These are phyloP conservation scores for Mesochorus sp. DNA, from an alignment of 2,888 invertebrate genomes.

Conservation along the genomic window DNA sequence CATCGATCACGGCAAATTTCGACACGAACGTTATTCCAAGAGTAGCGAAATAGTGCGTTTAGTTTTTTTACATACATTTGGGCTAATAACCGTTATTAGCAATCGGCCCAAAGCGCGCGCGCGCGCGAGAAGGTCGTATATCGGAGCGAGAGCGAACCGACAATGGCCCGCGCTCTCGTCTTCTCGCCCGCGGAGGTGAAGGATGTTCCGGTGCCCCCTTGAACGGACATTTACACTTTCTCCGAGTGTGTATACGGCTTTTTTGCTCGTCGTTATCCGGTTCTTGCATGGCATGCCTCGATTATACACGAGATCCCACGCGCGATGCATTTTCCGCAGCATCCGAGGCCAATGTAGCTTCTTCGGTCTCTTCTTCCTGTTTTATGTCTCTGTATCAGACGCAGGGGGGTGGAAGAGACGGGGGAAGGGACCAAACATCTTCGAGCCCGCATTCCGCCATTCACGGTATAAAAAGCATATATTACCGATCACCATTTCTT, in stretches of 20 bases:
- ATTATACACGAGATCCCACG: slow-evolving; percentile 51
- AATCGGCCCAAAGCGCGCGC: too few species aligned
- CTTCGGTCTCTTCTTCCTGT: background rate
- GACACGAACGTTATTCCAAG: too few species aligned
- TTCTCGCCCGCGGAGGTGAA: slow-evolving; percentile 75
- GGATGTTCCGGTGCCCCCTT: slow-evolving; percentile 71
- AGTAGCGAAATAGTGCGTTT: too few species aligned
- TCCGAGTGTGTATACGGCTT: slow-evolving; percentile 64
- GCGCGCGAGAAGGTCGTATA: slow-evolving; percentile 9
- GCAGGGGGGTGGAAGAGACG: too few species aligned
- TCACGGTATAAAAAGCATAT: background rate
- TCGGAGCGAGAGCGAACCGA: background rate
- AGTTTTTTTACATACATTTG: too few species aligned
- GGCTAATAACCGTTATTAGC: too few species aligned
- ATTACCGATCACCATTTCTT: too few species aligned
- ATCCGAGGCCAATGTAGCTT: slow-evolving; percentile 18
- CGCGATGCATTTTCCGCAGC: slow-evolving; percentile 7
- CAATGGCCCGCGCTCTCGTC: slow-evolving; percentile 31
- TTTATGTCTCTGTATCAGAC: too few species aligned
- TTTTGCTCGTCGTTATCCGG: slow-evolving; percentile 49
- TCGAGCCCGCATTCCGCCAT: too few species aligned
- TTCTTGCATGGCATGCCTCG: slow-evolving; percentile 29
- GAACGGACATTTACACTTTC: slow-evolving; percentile 69
- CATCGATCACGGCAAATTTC: too few species aligned
- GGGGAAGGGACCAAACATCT: too few species aligned